Evolutionary conservation across 2,113 vertebrate species (phyloP).

Genomic region (Clinocottus analis): DNA sequence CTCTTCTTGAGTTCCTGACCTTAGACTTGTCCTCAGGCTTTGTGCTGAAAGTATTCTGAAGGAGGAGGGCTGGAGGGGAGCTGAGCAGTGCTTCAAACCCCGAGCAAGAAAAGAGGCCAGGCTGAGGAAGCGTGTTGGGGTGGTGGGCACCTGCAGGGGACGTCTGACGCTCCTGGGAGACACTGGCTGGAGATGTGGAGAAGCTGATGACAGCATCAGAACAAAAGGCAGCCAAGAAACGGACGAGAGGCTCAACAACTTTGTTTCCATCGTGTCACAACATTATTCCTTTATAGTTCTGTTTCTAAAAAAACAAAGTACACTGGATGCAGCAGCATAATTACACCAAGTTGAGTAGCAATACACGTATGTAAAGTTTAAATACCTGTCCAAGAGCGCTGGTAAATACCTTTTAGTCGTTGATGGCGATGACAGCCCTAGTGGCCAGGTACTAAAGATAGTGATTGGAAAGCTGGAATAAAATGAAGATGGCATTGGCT

Average conservation of each 20-base stretch:
- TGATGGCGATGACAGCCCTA: too few relatives aligned
- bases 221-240: not conserved
- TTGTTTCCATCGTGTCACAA: not conserved
- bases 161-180: slow-evolving; percentile 38
- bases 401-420: too few relatives aligned
- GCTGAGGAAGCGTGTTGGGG: slow-evolving; percentile 31
- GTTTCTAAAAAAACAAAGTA: too few relatives aligned
- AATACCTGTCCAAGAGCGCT: too few relatives aligned
- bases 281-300: too few relatives aligned
- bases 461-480: too few relatives aligned
- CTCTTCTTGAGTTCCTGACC: slow-evolving; percentile 48
- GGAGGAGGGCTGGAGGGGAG: slow-evolving; percentile 34
- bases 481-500: too few relatives aligned
- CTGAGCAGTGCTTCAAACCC: slow-evolving; percentile 58
- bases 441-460: too few relatives aligned
- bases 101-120: slow-evolving; percentile 43
- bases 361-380: too few relatives aligned
- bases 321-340: too few relatives aligned
- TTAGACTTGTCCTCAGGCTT: slow-evolving; percentile 61
- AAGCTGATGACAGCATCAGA: slow-evolving; percentile 36
- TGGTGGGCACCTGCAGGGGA: slow-evolving; percentile 47
- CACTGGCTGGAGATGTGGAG: slow-evolving; percentile 28
- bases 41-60: slow-evolving; percentile 46
- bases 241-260: slow-evolving; percentile 10
- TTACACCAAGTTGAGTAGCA: too few relatives aligned